Base-by-base conservation (phyloP, 1,140 invertebrate species). In the Drosophila fuyamai region DNA sequence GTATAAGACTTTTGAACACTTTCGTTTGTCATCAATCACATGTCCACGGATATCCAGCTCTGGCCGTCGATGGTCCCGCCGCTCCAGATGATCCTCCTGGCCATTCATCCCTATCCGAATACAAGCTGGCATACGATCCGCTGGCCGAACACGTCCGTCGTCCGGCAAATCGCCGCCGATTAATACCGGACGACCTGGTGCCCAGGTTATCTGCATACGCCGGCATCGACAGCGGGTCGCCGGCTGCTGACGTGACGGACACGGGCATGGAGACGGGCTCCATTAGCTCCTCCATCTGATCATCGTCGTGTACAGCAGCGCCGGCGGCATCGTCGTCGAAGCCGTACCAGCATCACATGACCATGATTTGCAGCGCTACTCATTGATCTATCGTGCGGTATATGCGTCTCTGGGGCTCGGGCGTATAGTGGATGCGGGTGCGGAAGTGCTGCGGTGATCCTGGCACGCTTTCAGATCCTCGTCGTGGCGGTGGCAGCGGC, bases 401-500 rank as follows among this genome's bases (percentile, higher is more conserved):
- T 62, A 95, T 93, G 85, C 95, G 94, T 68, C 95, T 93, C 81
- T 96, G 95, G 14, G 95, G 95, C 92, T 96, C 95, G 8, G 95
- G 95, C 5, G 95, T 96, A 76, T 96, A 96, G 82, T 95, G 95
- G 66, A 96, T 94, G 78, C 95, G 94, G 23, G 95, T 93, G 68
- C 94, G 93, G 47, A 95, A 92, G 76, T 95, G 94, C 78, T 95
- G 95, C 32, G 95, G 95, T 44, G 95, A 96, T 43, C 95, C 95
- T 18, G 95, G 95, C 56, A 96, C 95, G 76, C 95, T 95, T 86
- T 96, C 95, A 0, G 95, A 95, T 3, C 95, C 91, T 1, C 95
- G 94, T 40, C 95, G 94, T 53, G 95, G 95, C 23, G 95, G 95
- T 35, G 95, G 95, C 71, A 95, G 93, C n/a, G 95, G 95, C 9